phyloP scores from a whole-genome alignment of 2,113 vertebrate species.

The Dicerorhinus sumatrensis region DNA sequence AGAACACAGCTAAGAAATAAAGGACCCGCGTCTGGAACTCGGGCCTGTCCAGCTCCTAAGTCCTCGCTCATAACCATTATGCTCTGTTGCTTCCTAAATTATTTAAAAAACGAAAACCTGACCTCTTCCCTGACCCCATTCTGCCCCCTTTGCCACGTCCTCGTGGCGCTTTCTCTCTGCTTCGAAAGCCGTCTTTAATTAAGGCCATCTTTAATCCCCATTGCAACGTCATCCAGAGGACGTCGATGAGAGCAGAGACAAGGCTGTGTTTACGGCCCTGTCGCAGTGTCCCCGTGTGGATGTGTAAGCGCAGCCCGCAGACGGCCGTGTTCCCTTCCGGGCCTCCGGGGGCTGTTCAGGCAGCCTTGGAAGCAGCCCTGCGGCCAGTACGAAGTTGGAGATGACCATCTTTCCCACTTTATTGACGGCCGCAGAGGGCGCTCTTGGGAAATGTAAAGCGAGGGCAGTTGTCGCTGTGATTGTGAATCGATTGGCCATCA shows the following conservation, averaged over 20 bases:
- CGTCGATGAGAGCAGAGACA: accelerated
- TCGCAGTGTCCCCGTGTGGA: accelerated
- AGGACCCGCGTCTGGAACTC: neutral
- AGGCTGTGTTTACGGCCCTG: neutral
- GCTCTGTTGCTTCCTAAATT: neutral
- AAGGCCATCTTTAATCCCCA: neutral
- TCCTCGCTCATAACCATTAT: too few relatives aligned
- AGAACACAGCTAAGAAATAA: neutral
- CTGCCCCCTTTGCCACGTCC: neutral
- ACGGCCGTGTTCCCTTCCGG: neutral
- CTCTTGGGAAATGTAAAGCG: accelerated
- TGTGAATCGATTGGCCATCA: accelerated
- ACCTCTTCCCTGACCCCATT: neutral
- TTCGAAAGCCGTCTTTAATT: neutral
- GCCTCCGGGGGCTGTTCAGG: accelerated
- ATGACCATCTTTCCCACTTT: neutral
- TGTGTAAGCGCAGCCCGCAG: accelerated
- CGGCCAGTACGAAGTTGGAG: neutral
- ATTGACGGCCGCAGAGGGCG: neutral
- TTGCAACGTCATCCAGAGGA: neutral
- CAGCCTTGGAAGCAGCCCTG: neutral
- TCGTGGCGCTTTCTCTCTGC: neutral
- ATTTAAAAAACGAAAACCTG: neutral
- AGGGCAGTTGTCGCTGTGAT: neutral
- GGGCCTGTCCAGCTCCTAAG: neutral